phyloP scores from a whole-genome alignment of 1,140 invertebrate species.

The Glossosoma conforme region DNA sequence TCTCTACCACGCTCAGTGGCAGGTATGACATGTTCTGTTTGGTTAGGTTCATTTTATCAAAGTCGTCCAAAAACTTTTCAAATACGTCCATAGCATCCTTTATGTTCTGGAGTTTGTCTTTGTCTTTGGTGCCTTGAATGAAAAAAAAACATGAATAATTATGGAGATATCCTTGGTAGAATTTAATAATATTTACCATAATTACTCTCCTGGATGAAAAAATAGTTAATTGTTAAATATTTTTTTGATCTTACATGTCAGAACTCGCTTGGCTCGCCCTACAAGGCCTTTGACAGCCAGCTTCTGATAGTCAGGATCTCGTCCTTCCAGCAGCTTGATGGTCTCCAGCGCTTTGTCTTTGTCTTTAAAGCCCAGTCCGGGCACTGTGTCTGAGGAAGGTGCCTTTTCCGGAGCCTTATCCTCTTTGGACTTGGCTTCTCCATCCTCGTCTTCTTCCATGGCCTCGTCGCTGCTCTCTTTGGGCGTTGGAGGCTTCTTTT shows the following conservation, averaged over 20 bases:
- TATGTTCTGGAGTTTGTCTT: conserved; percentile 61
- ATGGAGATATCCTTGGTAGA: neutral
- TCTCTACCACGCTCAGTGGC: conserved; percentile 39
- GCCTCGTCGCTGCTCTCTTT: conserved; percentile 21
- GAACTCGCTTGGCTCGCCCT: conserved; percentile 57
- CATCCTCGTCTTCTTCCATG: conserved; percentile 39
- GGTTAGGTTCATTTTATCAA: conserved; percentile 54
- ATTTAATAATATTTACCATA: conserved; percentile 6
- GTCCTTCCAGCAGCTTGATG: conserved; percentile 49
- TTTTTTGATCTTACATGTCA: conserved; percentile 54
- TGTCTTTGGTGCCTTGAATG: conserved; percentile 56
- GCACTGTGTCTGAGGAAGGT: conserved; percentile 49
- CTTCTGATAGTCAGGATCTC: conserved; percentile 62
- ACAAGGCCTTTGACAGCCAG: conserved; percentile 59
- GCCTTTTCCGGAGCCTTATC: conserved; percentile 14
- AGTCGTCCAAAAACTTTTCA: conserved; percentile 60
- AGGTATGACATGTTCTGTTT: conserved; percentile 59
- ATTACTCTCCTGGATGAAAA: too few relatives aligned
- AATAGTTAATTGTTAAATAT: neutral
- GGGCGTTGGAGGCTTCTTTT: neutral
- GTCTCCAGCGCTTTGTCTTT: conserved; percentile 48
- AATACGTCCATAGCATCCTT: conserved; percentile 59
- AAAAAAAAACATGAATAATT: neutral
- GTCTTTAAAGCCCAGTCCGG: conserved; percentile 61
- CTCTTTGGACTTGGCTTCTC: conserved; percentile 35